Percentiles rank a stretch among this genome's conserved stretches.
Conservation (phyloP, 1,140 invertebrate genomes). For the Oryzaephilus surinamensis region DNA sequence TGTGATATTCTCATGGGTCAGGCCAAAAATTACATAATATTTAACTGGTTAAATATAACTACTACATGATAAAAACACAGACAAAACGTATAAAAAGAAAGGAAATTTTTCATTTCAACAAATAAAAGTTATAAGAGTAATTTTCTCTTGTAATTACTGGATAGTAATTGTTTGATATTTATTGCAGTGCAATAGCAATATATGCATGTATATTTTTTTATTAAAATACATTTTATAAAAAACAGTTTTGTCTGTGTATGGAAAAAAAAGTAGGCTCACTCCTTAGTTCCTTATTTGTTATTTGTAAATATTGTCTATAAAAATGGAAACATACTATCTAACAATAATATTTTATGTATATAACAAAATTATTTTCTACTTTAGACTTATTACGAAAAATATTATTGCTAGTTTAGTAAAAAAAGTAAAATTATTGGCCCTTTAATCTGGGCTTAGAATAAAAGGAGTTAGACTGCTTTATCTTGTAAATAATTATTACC, state of each 20-base stretch:
- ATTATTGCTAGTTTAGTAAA: constrained; percentile 4
- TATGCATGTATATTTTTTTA: constrained; percentile 9
- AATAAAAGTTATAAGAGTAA: constrained; percentile 6
- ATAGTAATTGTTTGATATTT: constrained; percentile 6
- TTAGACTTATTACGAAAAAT: background rate
- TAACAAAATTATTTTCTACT: background rate
- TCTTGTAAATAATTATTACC: constrained; percentile 19
- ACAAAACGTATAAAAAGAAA: constrained; percentile 15
- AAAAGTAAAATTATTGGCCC: no score
- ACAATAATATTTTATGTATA: constrained; percentile 3
- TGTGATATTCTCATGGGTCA: constrained; percentile 35
- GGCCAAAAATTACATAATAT: constrained; percentile 22
- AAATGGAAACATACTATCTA: constrained; percentile 5
- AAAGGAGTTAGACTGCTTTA: constrained; percentile 30
- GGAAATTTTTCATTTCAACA: constrained; percentile 4
- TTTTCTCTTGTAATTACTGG: constrained; percentile 4
- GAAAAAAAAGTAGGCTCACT: constrained; percentile 25
- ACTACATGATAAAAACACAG: constrained; percentile 13
- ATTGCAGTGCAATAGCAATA: constrained; percentile 11
- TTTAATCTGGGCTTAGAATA: no score
- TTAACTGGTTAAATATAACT: constrained; percentile 12
- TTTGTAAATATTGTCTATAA: constrained; percentile 13
- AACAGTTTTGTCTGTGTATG: constrained; percentile 20
- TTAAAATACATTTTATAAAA: background rate
- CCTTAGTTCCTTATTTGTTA: constrained; percentile 19